Conservation (phyloP, 92 coral and sea anemone species). For the Porites lobata region DNA sequence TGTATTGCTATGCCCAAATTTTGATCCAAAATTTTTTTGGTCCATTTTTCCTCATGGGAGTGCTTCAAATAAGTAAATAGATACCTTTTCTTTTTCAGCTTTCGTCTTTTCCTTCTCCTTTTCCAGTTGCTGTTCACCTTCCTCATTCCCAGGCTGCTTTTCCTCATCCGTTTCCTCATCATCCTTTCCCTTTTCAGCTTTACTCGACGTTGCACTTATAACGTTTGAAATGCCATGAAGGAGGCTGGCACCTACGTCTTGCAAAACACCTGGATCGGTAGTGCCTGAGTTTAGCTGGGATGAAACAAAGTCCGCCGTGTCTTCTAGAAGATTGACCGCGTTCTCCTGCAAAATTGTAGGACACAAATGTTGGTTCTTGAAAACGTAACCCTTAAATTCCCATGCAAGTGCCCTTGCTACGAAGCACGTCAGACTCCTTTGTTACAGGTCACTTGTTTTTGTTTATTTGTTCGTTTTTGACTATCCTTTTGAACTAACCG, state of each 20-base stretch:
- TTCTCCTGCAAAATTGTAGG: conserved; percentile 56
- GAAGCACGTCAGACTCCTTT: no score
- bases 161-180: conserved; percentile 2
- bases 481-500: background rate
- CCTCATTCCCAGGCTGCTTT: conserved; percentile 1
- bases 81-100: conserved; percentile 59
- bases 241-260: conserved; percentile 82
- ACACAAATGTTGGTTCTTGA: background rate
- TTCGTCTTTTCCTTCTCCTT: conserved; percentile 47
- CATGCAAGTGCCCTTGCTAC: background rate
- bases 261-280: conserved; percentile 70
- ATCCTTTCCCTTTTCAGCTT: conserved; percentile 42
- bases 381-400: background rate
- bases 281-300: conserved; percentile 63
- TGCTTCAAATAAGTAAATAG: background rate
- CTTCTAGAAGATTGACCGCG: conserved; percentile 78
- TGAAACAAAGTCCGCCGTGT: conserved; percentile 84
- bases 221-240: conserved; percentile 89
- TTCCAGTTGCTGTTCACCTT: conserved; percentile 14
- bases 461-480: no score
- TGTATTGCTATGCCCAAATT: no score
- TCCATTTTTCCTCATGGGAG: background rate
- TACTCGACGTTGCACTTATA: conserved; percentile 73
- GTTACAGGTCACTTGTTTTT: no score
- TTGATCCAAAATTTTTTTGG: no score